These are phyloP conservation scores for Cerastis leucographa DNA, from an alignment of 2,888 invertebrate genomes.

Conservation along the genomic window DNA sequence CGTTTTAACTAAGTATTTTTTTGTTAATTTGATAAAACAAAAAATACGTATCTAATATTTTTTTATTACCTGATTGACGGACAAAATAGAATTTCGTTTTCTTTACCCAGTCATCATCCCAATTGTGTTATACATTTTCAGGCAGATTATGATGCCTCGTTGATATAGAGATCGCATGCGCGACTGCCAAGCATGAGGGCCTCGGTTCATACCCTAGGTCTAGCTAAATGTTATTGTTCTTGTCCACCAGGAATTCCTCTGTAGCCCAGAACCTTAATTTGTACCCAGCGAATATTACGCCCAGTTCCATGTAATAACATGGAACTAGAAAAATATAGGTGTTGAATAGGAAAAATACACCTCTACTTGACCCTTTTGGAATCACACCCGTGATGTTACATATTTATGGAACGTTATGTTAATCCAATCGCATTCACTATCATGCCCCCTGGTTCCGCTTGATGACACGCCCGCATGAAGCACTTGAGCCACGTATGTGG, in stretches of 20 bases:
- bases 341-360: not conserved
- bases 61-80: too few species aligned
- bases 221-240: not conserved
- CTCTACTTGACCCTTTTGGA: not conserved
- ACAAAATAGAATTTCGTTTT: too few species aligned
- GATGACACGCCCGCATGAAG: constrained; percentile 21
- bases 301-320: too few species aligned
- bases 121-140: not conserved
- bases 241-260: too few species aligned
- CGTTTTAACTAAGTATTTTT: too few species aligned
- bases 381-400: not conserved
- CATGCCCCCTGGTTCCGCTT: constrained; percentile 2
- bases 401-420: not conserved
- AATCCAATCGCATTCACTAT: constrained; percentile 14
- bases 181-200: not conserved
- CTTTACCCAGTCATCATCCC: too few species aligned
- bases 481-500: constrained; percentile 44
- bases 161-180: not conserved
- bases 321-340: not conserved
- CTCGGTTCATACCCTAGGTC: not conserved
- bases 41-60: too few species aligned
- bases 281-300: not conserved
- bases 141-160: not conserved
- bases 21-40: too few species aligned
- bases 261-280: not conserved